Conservation (phyloP, 1,140 invertebrate species). For the Campodea augens region DNA sequence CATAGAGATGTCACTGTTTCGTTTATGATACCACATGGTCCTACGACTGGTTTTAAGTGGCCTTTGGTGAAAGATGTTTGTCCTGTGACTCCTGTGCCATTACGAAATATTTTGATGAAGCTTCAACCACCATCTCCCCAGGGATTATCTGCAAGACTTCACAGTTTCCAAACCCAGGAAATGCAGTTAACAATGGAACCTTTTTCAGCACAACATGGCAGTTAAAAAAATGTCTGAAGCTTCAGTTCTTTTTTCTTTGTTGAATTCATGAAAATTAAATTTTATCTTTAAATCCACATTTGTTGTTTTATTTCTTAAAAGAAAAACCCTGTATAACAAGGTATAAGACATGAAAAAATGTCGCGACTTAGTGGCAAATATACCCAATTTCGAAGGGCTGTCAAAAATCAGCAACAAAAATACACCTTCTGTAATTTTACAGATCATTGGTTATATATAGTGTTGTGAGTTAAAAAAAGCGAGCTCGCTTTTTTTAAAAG, state of each 20-base stretch:
- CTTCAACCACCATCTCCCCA: neutral
- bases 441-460: no score
- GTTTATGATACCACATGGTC: slow-evolving; percentile 1
- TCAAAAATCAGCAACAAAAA: no score
- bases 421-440: neutral
- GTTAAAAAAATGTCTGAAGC: neutral
- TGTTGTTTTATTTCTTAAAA: no score
- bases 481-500: no score
- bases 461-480: no score
- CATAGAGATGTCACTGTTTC: neutral
- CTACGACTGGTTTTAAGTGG: neutral
- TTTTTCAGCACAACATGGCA: neutral
- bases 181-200: neutral
- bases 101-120: neutral
- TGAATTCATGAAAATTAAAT: no score
- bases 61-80: neutral
- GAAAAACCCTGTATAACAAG: no score
- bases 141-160: neutral
- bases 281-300: neutral
- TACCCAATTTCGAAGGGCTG: neutral
- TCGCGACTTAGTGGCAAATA: neutral
- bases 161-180: neutral
- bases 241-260: neutral
- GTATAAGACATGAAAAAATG: no score
- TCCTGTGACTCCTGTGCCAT: neutral